Base-by-base conservation (phyloP, 2,113 vertebrate genomes). In the Xiphophorus couchianus region DNA sequence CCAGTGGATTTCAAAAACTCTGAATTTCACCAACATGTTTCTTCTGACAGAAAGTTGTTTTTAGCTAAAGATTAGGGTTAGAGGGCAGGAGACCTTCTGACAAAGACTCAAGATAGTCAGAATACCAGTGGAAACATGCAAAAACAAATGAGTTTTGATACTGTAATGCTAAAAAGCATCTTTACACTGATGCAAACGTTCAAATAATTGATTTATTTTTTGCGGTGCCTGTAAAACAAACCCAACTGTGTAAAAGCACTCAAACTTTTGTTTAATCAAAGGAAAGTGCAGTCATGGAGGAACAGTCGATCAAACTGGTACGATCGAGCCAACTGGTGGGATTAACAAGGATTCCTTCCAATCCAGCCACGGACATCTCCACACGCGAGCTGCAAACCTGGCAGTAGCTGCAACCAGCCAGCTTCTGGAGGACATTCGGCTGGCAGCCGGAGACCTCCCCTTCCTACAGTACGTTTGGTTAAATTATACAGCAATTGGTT, bases 201-300 rank as follows among this genome's bases (percentile, higher is more conserved):
- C 35, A 37, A 37, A 11, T 37, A 11, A 37, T 37, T 37, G 3
- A 37, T 37, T 37, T 33, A 1, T 33, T 39, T 39, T 39, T 39
- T 42, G 13, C 1, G 3, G 15, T 42, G 39, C 39, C 39, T 37
- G 35, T 12, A 12, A 37, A 37, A 37, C 15, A 19, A 69, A 33
- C 10, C 27, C 19, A 71, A 28, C 58, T 61, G 22, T 71, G 25
- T 6, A 12, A 5, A 51, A 51, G 29, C 30, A 30, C 35, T 73
- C 3, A 64, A 15, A 33, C 17, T 28, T 35, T 64, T 28, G 4
- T 82, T 58, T 42, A 31, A 30, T 73, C 2, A 74, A 73, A 94
- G 93, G 91, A 54, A 94, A 94, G 61, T 94, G 93, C 83, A 93
- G 92, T 65, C 93, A 94, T 4, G 93, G 93, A 44, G 86, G 81